Conservation (phyloP, 1,140 invertebrate genomes). For the Phenacoccus solenopsis region DNA sequence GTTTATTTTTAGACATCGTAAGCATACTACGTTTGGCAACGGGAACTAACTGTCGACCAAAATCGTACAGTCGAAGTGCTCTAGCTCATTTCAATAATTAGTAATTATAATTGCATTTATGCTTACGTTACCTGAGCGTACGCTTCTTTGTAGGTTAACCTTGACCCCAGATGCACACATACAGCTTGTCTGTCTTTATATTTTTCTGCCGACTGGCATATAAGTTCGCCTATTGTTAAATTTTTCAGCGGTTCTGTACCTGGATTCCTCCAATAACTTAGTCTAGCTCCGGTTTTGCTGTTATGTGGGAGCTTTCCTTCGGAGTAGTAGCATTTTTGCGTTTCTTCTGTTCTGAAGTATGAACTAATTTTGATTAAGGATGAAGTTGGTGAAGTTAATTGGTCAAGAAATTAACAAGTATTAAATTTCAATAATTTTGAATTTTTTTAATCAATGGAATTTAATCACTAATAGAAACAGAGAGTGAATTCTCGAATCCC, state of each 20-base stretch:
- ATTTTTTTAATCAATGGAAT: too few species aligned
- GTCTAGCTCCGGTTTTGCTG: neutral
- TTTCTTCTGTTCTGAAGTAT: neutral
- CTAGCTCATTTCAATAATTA: slow-evolving; percentile 4
- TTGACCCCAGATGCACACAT: slow-evolving; percentile 9
- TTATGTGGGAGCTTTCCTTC: neutral
- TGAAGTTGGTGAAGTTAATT: too few species aligned
- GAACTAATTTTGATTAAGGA: too few species aligned
- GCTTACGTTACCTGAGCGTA: neutral
- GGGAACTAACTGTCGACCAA: too few species aligned
- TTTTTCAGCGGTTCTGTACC: slow-evolving; percentile 28
- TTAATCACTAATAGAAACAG: too few species aligned
- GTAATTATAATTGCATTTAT: neutral
- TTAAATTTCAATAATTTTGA: too few species aligned
- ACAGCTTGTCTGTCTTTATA: slow-evolving; percentile 30
- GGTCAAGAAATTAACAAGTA: too few species aligned
- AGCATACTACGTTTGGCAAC: too few species aligned
- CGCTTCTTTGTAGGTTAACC: slow-evolving; percentile 1
- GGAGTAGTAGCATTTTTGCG: neutral
- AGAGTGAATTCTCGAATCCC: too few species aligned
- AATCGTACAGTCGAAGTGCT: too few species aligned
- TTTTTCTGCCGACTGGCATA: slow-evolving; percentile 30
- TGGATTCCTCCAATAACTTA: slow-evolving; percentile 29
- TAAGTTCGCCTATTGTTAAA: slow-evolving; percentile 31
- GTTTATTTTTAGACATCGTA: too few species aligned